A percentile compares a stretch with the other conserved stretches of the same genome.
phyloP scores from a whole-genome alignment of 2,888 invertebrate genomes.

The Tipula confusa region DNA sequence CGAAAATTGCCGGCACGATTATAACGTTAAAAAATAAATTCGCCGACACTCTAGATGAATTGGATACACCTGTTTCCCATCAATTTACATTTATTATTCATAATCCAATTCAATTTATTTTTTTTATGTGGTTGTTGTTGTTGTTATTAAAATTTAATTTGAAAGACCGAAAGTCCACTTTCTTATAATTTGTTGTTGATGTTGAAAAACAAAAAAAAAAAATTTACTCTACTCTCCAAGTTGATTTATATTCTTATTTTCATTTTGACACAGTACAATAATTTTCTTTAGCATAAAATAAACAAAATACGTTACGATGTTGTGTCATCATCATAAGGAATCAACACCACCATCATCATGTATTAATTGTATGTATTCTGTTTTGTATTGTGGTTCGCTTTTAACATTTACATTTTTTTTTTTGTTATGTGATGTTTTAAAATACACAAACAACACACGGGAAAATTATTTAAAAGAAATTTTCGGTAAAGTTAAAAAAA shows the following conservation, averaged over 20 bases:
- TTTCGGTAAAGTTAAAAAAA: slow-evolving; percentile 1
- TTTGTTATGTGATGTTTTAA: background rate
- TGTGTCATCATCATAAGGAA: slow-evolving; percentile 3
- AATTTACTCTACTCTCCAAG: background rate
- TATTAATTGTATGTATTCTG: background rate
- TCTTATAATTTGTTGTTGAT: background rate
- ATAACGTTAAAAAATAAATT: no score
- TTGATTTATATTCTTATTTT: background rate
- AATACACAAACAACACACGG: background rate
- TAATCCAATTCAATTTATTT: slow-evolving; percentile 25
- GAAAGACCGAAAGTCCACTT: background rate
- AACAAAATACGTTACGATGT: background rate
- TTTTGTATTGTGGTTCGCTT: background rate
- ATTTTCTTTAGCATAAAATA: background rate
- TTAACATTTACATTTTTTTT: background rate
- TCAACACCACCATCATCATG: background rate
- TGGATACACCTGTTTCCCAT: slow-evolving; percentile 25
- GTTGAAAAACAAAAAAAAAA: background rate
- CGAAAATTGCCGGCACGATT: no score
- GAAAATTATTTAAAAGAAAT: background rate
- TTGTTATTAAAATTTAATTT: background rate
- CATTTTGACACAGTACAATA: slow-evolving; percentile 20
- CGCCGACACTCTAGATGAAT: background rate
- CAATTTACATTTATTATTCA: slow-evolving; percentile 20
- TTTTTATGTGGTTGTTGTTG: background rate